Base-by-base conservation (phyloP, 2,797 vertebrate species). In the Myotis daubentonii region DNA sequence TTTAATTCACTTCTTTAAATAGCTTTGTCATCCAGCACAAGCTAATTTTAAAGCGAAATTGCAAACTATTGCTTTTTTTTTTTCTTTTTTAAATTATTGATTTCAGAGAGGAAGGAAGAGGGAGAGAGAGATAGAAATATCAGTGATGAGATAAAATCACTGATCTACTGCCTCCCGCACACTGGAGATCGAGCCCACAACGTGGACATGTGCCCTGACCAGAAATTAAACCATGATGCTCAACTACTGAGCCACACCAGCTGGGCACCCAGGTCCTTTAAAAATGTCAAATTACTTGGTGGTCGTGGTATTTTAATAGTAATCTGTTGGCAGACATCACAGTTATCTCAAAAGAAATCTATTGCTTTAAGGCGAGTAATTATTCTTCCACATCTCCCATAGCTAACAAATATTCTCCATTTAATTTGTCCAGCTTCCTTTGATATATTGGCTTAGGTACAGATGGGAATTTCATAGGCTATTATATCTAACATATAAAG, bases 41-140 rank as follows among this genome's bases (percentile, higher is more conserved):
- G 22, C 66, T 91, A 51, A 30, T 88, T 94, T 93, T 92, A 57
- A 89, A 89, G 33, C 80, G 30, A 93, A 84, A 89, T 94, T 78
- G 2, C 71, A 12, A 71, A 71, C 20, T 62, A 1, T 89, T 55
- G 36, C 12, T 25, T 60, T 55, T 23, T 55, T 55, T n/a, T 55
- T 55, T 10, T 4, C 22, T 57, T 57, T 62, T 62, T 62, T 60
- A 28, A 60, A 60, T 60, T 62, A 62, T 30, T 30, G 60, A 62
- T 62, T 62, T 62, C 60, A 15, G 60, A 60, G 57, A 62, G 28
- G 60, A 15, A 62, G 60, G 28, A 28, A 15, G 28, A 62, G 28
- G 13, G 28, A 62, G 60, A 30, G 47, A 47, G 60, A 62, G 12
- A 62, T 30, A 30, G 60, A 62, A 62, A 30, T 28, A 62, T 62